Evolutionary conservation across 1,140 invertebrate genomes (phyloP).

Genomic region (Nebria ingens): DNA sequence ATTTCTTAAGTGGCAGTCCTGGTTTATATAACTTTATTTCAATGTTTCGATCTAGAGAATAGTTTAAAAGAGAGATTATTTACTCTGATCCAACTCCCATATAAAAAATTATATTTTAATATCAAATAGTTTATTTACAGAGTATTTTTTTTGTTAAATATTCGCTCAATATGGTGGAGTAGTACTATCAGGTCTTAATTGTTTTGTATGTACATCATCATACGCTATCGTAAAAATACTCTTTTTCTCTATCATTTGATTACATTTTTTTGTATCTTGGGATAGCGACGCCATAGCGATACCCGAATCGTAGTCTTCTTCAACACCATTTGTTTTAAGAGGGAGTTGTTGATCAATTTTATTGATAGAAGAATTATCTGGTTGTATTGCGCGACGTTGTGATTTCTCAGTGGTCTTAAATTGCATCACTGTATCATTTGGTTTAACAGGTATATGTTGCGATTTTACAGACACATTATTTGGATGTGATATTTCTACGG

Average conservation of each 20-base stretch:
- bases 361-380: neutral
- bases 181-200: conserved; percentile 44
- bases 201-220: conserved; percentile 65
- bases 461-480: neutral
- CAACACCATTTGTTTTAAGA: conserved; percentile 26
- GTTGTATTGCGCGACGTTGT: neutral
- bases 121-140: too few relatives aligned
- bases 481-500: conserved; percentile 41
- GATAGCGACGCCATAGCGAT: conserved; percentile 55
- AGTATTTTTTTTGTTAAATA: too few relatives aligned
- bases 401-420: neutral
- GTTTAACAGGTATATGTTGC: conserved; percentile 31
- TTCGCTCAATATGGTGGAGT: conserved; percentile 34
- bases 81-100: too few relatives aligned
- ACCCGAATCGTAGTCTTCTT: conserved; percentile 62
- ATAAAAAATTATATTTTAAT: too few relatives aligned
- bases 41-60: too few relatives aligned
- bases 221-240: conserved; percentile 91
- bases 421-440: conserved; percentile 23
- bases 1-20: too few relatives aligned
- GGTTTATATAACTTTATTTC: too few relatives aligned
- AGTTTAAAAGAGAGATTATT: too few relatives aligned
- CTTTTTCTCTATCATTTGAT: conserved; percentile 79
- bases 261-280: conserved; percentile 42
- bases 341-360: conserved; percentile 5